Evolutionary conservation across 2,888 invertebrate genomes (phyloP), one percentile per base, ranked within the genome.

Genomic region (Drosophila meridionalis): DNA sequence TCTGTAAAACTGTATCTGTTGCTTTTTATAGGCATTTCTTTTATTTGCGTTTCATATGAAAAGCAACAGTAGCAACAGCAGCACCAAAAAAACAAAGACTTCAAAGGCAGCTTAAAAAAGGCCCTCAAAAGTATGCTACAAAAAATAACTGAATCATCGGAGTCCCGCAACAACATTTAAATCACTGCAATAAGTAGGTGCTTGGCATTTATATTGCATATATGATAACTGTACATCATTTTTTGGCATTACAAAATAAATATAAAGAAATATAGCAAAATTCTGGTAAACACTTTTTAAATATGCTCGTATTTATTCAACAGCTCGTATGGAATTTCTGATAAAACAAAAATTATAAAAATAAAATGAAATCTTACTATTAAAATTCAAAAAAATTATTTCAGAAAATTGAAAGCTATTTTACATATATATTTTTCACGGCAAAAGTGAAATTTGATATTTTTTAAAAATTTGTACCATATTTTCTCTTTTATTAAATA

Each of bases 21-120:
- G 82, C 82, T 84, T 84, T 86, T 89, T 89, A 87, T 82, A 67
- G 78, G 70, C 80, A 84, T 87, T 89, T 84, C 78, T 73, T 84
- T 87, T 82, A 87, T 82, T 79, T 53, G 59, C 70, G 63, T 61
- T 75, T 64, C 80, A 72, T 65, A 69, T 63, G 55, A 62, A 47
- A 62, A 68, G 58, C 62, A 56, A 42, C 32, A 53, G 43, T 48
- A 38, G 8, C 28, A 50, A 11, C 38, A 38, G n/a, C 61, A 48
- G 42, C 61, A 66, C 38, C 34, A 47, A 59, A 70, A 36, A 59
- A 42, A 28, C 45, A 60, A 56, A 36, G 48, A 56, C 62, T 60
- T 50, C 68, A 57, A 43, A 47, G 26, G 34, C 34, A 52, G 42
- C n/a, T 45, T 40, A 28, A 43, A 36, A 52, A 50, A 34, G n/a